Conservation (phyloP, 2,113 vertebrate species). For the Gallinago jamesoni region DNA sequence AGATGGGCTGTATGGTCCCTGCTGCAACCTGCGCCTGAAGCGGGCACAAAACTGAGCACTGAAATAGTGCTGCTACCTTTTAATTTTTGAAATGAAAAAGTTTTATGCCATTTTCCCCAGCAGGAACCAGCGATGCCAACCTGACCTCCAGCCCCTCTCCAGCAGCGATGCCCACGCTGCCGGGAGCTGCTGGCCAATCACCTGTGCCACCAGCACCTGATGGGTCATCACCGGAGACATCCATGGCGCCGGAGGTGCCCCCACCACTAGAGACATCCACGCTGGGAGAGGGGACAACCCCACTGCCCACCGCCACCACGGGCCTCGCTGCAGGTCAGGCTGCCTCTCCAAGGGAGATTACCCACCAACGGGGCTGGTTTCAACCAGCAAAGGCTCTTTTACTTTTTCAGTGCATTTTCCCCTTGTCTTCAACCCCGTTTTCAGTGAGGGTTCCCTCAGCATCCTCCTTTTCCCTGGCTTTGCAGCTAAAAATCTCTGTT, state of each 20-base stretch:
- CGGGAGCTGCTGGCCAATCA: rapidly evolving
- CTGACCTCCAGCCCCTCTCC: background rate
- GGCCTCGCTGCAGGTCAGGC: background rate
- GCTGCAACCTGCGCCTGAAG: background rate
- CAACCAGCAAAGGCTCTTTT: background rate
- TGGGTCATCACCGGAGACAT: background rate
- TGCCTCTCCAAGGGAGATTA: rapidly evolving
- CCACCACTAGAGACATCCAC: background rate
- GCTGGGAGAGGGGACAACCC: background rate
- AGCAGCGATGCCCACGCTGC: background rate
- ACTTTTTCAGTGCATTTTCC: background rate
- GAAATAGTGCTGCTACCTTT: background rate
- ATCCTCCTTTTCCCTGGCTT: background rate
- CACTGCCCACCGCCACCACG: rapidly evolving
- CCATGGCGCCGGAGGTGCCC: rapidly evolving
- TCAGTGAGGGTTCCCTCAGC: background rate
- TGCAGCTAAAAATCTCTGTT: background rate
- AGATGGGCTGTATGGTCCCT: background rate
- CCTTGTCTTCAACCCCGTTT: background rate
- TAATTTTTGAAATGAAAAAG: background rate
- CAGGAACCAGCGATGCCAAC: background rate
- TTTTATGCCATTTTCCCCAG: background rate
- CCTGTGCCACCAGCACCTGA: background rate
- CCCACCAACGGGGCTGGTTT: rapidly evolving
- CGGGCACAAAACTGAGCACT: rapidly evolving